phyloP scores from a whole-genome alignment of 2,888 invertebrate genomes.

The Caradrina kadenii region DNA sequence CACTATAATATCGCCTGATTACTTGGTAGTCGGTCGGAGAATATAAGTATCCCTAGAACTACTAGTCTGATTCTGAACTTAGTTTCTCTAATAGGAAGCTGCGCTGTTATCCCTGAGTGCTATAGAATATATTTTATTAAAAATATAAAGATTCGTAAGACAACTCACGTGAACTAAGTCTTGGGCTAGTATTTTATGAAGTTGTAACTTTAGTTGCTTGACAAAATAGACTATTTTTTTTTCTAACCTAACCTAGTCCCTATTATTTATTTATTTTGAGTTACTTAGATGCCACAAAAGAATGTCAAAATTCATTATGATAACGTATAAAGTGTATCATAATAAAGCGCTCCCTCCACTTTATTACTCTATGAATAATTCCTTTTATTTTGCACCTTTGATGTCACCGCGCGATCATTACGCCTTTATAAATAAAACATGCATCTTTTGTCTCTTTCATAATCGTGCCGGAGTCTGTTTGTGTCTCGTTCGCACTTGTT shows the following conservation, averaged over 20 bases:
- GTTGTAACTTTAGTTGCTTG: not conserved
- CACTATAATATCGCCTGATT: no score
- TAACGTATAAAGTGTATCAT: conserved; percentile 40
- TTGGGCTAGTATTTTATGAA: no score
- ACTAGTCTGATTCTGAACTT: no score
- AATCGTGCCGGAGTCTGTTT: conserved; percentile 20
- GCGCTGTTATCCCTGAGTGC: no score
- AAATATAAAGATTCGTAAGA: no score
- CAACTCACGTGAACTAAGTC: no score
- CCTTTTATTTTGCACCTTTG: conserved; percentile 66
- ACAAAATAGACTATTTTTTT: not conserved
- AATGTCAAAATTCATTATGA: conserved; percentile 21
- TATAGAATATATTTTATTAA: no score
- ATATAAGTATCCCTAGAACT: no score
- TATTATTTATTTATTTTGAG: not conserved
- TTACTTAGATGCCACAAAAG: not conserved
- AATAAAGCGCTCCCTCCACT: conserved; percentile 24
- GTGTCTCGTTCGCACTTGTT: conserved; percentile 19
- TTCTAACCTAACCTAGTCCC: not conserved
- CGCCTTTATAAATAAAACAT: conserved; percentile 67
- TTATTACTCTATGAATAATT: conserved; percentile 72
- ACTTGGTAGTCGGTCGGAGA: no score
- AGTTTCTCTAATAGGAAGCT: no score
- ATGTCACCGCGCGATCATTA: conserved; percentile 61
- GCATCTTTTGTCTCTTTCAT: conserved; percentile 41